Conservation (phyloP, 1,140 invertebrate genomes). For the Galendromus occidentalis region DNA sequence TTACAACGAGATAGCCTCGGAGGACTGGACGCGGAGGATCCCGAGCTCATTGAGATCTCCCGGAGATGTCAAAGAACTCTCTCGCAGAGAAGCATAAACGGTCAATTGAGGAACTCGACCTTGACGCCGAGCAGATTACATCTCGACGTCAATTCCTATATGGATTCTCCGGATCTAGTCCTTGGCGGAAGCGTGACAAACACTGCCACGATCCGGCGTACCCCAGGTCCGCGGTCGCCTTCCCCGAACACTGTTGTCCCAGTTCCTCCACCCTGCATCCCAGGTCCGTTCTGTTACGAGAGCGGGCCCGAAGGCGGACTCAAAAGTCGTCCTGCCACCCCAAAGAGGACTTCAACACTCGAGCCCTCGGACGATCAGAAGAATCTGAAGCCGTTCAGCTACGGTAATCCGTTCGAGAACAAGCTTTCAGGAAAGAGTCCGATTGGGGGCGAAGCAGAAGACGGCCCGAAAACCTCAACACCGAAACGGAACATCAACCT, state of each 20-base stretch:
- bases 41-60: conserved; percentile 9
- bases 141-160: conserved; percentile 5
- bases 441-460: background rate
- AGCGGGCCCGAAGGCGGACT: background rate
- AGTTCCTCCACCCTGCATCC: conserved; percentile 3
- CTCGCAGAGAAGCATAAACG: background rate
- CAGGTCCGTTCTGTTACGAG: conserved; percentile 8
- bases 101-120: background rate
- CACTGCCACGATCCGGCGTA: background rate
- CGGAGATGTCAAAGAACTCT: conserved; percentile 8
- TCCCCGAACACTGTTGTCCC: background rate
- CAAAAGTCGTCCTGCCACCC: conserved; percentile 4
- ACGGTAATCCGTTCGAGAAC: background rate
- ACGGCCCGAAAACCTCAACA: background rate
- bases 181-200: background rate
- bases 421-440: background rate
- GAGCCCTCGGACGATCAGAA: conserved; percentile 2
- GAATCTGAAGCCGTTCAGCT: conserved; percentile 7
- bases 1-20: background rate
- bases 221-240: conserved; percentile 1
- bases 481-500: background rate
- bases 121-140: background rate
- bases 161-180: conserved; percentile 5
- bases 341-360: background rate
- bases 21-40: conserved; percentile 10